Conservation (phyloP, 1,140 invertebrate species). For the Temnothorax longispinosus region DNA sequence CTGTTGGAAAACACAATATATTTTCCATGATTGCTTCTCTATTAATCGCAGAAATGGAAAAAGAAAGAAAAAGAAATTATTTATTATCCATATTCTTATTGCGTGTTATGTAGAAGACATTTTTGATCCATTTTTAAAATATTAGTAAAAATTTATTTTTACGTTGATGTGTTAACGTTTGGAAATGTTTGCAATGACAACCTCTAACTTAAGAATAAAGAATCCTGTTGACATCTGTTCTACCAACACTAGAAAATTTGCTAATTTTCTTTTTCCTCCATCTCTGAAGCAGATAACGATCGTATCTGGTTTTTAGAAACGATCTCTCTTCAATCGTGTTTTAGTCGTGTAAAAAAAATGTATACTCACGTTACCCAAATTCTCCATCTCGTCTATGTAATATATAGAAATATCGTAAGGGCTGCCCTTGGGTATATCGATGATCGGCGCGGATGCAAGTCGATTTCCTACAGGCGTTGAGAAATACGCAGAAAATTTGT, state of each 20-base stretch:
- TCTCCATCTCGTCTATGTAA: slow-evolving; percentile 89
- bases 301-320: not conserved
- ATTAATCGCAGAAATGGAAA: not conserved
- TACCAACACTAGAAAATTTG: too few relatives aligned
- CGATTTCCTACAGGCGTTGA: slow-evolving; percentile 84
- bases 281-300: not conserved
- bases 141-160: too few relatives aligned
- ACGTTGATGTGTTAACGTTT: too few relatives aligned
- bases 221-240: too few relatives aligned
- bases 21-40: slow-evolving; percentile 14
- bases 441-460: slow-evolving; percentile 85
- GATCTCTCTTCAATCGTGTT: not conserved
- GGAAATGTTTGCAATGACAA: too few relatives aligned
- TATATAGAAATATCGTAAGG: slow-evolving; percentile 87
- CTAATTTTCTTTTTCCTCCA: too few relatives aligned
- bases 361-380: slow-evolving; percentile 80
- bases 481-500: slow-evolving; percentile 93
- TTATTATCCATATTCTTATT: too few relatives aligned
- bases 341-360: not conserved
- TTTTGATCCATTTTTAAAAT: too few relatives aligned
- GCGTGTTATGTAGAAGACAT: too few relatives aligned
- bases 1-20: slow-evolving; percentile 76
- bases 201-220: too few relatives aligned
- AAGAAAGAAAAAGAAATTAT: slow-evolving; percentile 12
- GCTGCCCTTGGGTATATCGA: slow-evolving; percentile 86